Conservation (phyloP, 2,797 vertebrate genomes). For the Pitangus sulphuratus region DNA sequence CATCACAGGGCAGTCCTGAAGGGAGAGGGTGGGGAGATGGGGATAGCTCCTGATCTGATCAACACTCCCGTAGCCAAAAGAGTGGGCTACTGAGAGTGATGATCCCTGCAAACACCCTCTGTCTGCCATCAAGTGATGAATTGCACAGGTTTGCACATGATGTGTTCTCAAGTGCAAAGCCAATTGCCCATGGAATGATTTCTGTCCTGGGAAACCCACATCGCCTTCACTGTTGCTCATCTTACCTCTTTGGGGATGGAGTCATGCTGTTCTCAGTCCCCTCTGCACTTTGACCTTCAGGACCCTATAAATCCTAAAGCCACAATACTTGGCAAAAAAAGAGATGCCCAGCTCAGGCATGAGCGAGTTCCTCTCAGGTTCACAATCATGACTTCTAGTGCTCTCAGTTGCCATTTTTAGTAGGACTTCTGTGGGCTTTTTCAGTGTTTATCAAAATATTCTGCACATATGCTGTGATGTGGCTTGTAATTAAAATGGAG, state of each 20-base stretch:
- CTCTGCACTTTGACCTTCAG: rapidly evolving
- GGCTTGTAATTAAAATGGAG: background rate
- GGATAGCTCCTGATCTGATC: background rate
- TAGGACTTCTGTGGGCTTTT: background rate
- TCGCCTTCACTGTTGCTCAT: background rate
- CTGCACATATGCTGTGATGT: background rate
- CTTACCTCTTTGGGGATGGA: rapidly evolving
- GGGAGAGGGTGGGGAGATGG: background rate
- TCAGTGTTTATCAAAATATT: background rate
- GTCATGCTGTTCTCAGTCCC: rapidly evolving
- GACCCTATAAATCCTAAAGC: background rate
- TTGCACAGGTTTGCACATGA: rapidly evolving
- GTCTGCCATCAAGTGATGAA: background rate
- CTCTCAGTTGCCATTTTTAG: background rate
- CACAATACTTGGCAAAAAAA: background rate
- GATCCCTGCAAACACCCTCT: background rate
- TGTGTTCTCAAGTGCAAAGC: background rate
- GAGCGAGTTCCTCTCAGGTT: rapidly evolving
- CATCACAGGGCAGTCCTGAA: background rate
- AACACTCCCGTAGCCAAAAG: background rate
- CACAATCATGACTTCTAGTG: background rate
- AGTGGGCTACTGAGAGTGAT: background rate
- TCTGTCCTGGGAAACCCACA: rapidly evolving
- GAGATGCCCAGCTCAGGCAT: background rate
- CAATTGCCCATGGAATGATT: background rate